Percentiles rank a stretch among this genome's conserved stretches.
phyloP scores from a whole-genome alignment of 2,888 invertebrate species.

The Anodontia alba region DNA sequence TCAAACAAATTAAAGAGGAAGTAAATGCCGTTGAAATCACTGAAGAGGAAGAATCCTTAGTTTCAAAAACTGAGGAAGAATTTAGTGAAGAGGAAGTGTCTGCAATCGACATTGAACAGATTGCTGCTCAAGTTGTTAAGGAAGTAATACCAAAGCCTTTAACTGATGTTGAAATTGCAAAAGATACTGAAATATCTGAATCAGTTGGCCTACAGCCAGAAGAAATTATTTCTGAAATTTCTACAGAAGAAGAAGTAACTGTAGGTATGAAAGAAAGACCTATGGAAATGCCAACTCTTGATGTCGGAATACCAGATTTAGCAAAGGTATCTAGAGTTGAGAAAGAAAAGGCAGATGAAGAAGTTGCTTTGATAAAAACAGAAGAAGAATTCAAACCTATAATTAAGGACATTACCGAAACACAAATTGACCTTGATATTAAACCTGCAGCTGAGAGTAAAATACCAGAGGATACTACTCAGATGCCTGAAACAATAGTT shows the following conservation, averaged over 20 bases:
- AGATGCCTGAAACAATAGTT: not conserved
- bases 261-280: conserved; percentile 19
- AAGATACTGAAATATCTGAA: conserved; percentile 1
- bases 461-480: not conserved
- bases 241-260: not conserved
- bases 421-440: conserved; percentile 2
- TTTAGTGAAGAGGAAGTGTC: not conserved
- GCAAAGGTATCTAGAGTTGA: not conserved
- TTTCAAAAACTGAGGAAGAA: not conserved
- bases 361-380: not conserved
- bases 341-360: not conserved
- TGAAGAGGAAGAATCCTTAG: conserved; percentile 11
- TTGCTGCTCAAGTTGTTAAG: conserved; percentile 7
- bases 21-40: conserved; percentile 80
- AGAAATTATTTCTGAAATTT: not conserved
- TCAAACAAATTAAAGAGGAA: not conserved
- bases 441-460: conserved; percentile 16
- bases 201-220: not conserved
- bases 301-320: not conserved
- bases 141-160: not conserved
- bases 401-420: conserved; percentile 19
- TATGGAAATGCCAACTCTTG: conserved; percentile 5
- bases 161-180: conserved; percentile 7
- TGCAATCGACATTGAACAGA: conserved; percentile 42
- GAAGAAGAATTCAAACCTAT: conserved; percentile 3